A percentile compares a stretch with the other conserved stretches of the same genome.
These are phyloP conservation scores for Sebastolobus altivelis DNA, from an alignment of 2,797 vertebrate genomes.

Conservation along the genomic window DNA sequence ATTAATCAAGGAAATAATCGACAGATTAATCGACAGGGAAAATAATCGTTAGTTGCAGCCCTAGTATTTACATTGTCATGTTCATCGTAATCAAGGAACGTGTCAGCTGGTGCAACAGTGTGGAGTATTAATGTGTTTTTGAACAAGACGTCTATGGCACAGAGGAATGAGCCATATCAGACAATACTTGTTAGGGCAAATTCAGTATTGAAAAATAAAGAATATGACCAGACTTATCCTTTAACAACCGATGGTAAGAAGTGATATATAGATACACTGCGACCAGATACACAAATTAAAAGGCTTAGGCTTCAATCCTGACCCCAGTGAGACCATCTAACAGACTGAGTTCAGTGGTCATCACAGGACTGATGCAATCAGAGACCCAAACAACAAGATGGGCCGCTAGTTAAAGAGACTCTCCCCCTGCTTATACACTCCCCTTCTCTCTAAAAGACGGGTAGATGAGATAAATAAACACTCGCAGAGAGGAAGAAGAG, in stretches of 20 bases:
- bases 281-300: not conserved
- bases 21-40: no score
- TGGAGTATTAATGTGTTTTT: not conserved
- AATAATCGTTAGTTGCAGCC: no score
- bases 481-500: constrained; percentile 71
- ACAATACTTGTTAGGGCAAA: not conserved
- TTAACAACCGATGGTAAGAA: not conserved
- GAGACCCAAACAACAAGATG: constrained; percentile 15
- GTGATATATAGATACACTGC: not conserved
- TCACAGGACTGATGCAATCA: constrained; percentile 30
- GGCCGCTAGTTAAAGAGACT: constrained; percentile 7
- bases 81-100: not conserved
- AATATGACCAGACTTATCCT: not conserved
- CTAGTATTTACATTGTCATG: not conserved
- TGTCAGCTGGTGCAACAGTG: not conserved
- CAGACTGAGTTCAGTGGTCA: not conserved
- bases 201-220: not conserved
- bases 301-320: not conserved
- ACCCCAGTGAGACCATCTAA: constrained; percentile 2
- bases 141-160: not conserved
- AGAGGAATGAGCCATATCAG: not conserved
- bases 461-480: constrained; percentile 76
- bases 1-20: no score
- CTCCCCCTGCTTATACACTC: constrained; percentile 8
- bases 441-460: constrained; percentile 33